Conservation (phyloP, 2,113 vertebrate species). For the Caranx ignobilis region DNA sequence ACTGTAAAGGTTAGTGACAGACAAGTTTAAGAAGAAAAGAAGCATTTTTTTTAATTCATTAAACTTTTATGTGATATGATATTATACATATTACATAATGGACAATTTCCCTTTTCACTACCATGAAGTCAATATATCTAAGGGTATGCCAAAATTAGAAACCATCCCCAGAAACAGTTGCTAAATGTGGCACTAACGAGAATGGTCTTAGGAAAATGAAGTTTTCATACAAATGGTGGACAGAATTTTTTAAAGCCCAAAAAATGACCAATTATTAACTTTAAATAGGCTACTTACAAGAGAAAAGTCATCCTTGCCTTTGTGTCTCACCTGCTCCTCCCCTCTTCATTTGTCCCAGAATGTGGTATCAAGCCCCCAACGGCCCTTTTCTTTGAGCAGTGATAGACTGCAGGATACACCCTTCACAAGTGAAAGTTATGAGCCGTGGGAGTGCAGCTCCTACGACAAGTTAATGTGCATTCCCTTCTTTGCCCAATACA, state of each 20-base stretch:
- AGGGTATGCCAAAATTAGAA: neutral
- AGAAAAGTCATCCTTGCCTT: neutral
- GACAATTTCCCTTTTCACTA: too few species aligned
- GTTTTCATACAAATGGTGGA: neutral
- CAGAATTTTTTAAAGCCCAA: neutral
- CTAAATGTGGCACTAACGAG: neutral
- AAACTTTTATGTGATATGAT: too few species aligned
- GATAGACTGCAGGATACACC: constrained; percentile 16
- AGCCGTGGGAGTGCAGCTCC: constrained; percentile 84
- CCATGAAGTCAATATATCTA: too few species aligned
- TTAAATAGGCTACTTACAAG: neutral
- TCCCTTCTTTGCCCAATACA: constrained; percentile 87
- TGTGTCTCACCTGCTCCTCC: neutral
- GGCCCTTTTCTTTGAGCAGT: constrained; percentile 37
- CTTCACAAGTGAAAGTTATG: constrained; percentile 69
- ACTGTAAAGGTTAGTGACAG: constrained; percentile 34
- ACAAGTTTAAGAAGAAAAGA: neutral
- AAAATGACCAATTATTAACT: neutral
- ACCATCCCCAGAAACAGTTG: too few species aligned
- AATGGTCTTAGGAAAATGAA: neutral
- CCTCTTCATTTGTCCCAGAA: constrained; percentile 28
- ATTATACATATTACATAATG: too few species aligned
- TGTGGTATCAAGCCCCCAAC: constrained; percentile 60
- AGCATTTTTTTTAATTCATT: neutral
- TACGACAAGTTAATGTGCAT: constrained; percentile 83